Base-by-base conservation (phyloP, 2,888 invertebrate species). In the Anticlea derivata region DNA sequence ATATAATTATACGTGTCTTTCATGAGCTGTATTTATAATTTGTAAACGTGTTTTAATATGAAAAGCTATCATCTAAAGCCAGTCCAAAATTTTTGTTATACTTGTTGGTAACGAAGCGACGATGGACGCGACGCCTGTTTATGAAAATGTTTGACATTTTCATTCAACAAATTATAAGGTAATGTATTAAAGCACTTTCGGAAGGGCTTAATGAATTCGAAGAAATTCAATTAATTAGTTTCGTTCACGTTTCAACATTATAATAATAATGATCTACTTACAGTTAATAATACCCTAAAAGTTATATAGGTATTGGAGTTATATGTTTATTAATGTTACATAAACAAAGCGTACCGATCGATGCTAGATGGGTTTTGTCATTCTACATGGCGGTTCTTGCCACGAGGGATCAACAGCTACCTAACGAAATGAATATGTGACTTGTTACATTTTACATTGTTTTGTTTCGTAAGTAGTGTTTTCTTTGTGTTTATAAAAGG, bases 131-230 rank as follows among this genome's bases (percentile, higher is more conserved):
- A 22, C 22, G 41, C 37, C 6, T 41, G 40, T 26, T 41, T 31
- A 13, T 35, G 35, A 46, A 44, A 43, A 35, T 45, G 39, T 40
- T 45, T 35, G 29, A 35, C 35, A 38, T 46, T 47, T 27, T 17
- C 17, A 17, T 17, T 17, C 17, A 17, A 3, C 17, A 17, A 17
- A 23, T 33, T 38, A 29, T 20, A 27, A 40, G 23, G 13, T 34
- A 39, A 40, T 24, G 22, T 29, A 40, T 30, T 30, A 37, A 35
- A 46, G 46, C 41, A 26, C 37, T 26, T 20, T 26, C 26, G 7
- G 22, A 37, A 46, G n/a, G n/a, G 30, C 8, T 23, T 33, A 20
- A n/a, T 26, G n/a, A n/a, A 26, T 11, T 13, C 11, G n/a, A 30
- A 20, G 13, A 27, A 39, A 34, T 20, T 47, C 6, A 11, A 30